phyloP scores from a whole-genome alignment of 2,113 vertebrate species.

The Sceloporus undulatus region DNA sequence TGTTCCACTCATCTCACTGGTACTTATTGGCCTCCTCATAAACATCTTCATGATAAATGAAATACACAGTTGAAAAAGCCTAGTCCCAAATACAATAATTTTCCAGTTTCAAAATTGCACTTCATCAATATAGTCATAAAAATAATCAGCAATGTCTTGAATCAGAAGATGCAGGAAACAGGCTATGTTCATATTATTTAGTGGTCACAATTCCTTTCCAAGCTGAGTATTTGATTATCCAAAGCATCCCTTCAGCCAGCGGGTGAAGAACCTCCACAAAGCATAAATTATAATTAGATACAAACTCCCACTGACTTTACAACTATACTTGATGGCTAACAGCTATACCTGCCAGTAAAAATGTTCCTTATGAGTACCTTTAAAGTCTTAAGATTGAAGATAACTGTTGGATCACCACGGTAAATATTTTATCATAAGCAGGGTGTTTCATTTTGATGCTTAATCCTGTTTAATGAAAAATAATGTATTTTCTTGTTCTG shows the following conservation, averaged over 20 bases:
- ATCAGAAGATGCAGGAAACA: neutral
- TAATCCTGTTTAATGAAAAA: conserved; percentile 18
- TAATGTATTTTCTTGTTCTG: neutral
- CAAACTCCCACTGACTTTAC: neutral
- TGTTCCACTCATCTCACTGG: too few species aligned
- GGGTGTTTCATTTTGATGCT: conserved; percentile 8
- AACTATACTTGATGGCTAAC: neutral
- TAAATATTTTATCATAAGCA: neutral
- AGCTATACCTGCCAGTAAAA: conserved; percentile 33
- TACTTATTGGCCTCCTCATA: conserved; percentile 8
- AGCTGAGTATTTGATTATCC: neutral
- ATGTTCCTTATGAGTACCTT: neutral
- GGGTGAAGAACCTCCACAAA: neutral
- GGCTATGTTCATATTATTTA: too few species aligned
- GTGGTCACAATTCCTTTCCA: too few species aligned
- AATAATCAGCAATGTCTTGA: neutral
- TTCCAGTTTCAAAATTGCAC: neutral
- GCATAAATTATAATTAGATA: neutral
- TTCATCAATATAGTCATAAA: neutral
- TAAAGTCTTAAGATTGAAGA: neutral
- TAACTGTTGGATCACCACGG: neutral
- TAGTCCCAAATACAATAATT: neutral
- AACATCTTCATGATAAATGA: conserved; percentile 2
- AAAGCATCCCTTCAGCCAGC: neutral
- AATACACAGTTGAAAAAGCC: neutral